Percentiles rank a stretch among this genome's conserved stretches.
These are phyloP conservation scores for Lasioglossum albipes DNA, from an alignment of 1,140 invertebrate species.

Conservation along the genomic window DNA sequence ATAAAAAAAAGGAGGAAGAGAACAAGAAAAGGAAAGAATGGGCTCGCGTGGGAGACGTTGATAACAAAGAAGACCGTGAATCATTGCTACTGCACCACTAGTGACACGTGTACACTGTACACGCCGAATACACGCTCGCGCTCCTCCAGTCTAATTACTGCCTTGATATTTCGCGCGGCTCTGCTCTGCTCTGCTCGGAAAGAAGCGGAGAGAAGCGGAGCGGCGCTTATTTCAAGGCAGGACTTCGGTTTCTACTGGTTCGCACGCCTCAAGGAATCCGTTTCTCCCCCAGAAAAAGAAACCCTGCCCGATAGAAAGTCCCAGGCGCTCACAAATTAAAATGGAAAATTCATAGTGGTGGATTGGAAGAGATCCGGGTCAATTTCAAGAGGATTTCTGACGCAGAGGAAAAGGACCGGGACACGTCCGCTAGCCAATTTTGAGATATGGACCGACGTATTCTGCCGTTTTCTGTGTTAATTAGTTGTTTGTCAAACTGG, in stretches of 20 bases:
- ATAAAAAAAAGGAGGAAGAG: no score
- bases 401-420: background rate
- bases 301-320: background rate
- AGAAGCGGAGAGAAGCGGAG: no score
- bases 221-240: no score
- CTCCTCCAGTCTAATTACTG: slow-evolving; percentile 26
- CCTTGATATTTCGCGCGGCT: slow-evolving; percentile 4
- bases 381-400: slow-evolving; percentile 4
- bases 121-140: background rate
- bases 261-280: no score
- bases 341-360: background rate
- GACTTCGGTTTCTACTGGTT: no score
- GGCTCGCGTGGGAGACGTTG: background rate
- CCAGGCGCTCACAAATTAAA: background rate
- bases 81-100: slow-evolving; percentile 32
- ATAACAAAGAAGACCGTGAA: slow-evolving; percentile 44
- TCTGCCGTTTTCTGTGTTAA: background rate
- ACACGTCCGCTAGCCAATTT: background rate
- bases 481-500: slow-evolving; percentile 1
- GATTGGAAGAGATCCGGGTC: background rate
- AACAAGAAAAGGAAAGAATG: background rate
- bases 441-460: background rate
- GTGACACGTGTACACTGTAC: slow-evolving; percentile 40
- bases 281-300: background rate
- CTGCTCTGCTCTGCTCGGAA: no score